phyloP scores from a whole-genome alignment of 1,140 invertebrate species.

The Caligus rogercresseyi region DNA sequence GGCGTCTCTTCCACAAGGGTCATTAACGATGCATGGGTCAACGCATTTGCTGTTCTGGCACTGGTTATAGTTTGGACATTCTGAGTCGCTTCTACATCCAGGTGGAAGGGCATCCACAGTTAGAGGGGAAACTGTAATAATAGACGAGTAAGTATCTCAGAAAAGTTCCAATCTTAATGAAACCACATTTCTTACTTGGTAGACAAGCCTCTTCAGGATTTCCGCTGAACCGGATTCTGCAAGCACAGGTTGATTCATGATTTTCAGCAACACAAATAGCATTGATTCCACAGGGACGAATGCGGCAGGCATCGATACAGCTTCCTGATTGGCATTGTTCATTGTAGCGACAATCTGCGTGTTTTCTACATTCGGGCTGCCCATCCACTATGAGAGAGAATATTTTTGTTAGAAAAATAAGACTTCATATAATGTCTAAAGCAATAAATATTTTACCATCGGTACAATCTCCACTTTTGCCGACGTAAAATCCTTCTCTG shows the following conservation, averaged over 20 bases:
- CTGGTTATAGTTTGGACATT: slow-evolving; percentile 26
- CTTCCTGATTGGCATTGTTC: slow-evolving; percentile 24
- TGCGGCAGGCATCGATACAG: background rate
- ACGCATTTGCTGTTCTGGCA: slow-evolving; percentile 37
- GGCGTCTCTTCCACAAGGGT: slow-evolving; percentile 49
- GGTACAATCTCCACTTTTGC: slow-evolving; percentile 44
- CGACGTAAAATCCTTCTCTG: slow-evolving; percentile 31
- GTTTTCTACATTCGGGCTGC: slow-evolving; percentile 48
- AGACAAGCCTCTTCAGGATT: slow-evolving; percentile 30
- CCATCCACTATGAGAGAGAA: slow-evolving; percentile 42
- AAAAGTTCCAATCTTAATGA: slow-evolving; percentile 38
- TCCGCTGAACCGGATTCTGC: slow-evolving; percentile 36
- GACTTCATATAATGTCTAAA: background rate
- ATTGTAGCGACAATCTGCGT: slow-evolving; percentile 50
- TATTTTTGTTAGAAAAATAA: slow-evolving; percentile 24
- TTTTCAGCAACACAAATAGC: slow-evolving; percentile 3
- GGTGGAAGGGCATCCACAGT: slow-evolving; percentile 25
- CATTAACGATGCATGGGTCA: slow-evolving; percentile 44
- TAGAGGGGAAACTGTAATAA: slow-evolving; percentile 18
- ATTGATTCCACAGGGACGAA: background rate
- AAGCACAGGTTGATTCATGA: background rate
- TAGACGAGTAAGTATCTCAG: background rate
- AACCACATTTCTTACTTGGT: slow-evolving; percentile 61
- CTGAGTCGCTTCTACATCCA: slow-evolving; percentile 25
- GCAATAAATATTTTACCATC: background rate